Conservation (phyloP, 2,888 invertebrate species). For the Orchesella flavescens region DNA sequence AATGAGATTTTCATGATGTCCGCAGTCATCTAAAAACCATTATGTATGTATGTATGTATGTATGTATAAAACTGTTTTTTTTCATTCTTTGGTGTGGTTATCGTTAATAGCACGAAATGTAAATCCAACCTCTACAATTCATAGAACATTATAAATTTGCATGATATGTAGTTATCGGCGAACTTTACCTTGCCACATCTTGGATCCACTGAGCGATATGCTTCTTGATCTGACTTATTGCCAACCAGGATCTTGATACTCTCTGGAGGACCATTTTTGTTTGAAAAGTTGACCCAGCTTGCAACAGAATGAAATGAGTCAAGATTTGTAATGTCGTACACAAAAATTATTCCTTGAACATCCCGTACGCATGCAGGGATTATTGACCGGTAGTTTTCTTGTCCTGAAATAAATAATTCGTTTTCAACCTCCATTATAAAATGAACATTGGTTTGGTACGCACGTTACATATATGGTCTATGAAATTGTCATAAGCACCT, state of each 20-base stretch:
- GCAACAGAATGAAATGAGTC: constrained; percentile 67
- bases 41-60: background rate
- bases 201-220: constrained; percentile 59
- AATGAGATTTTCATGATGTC: constrained; percentile 68
- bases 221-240: constrained; percentile 68
- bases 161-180: too few species aligned
- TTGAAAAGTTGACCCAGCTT: constrained; percentile 70
- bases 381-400: constrained; percentile 69
- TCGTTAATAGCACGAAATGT: too few species aligned
- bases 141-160: too few species aligned
- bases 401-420: too few species aligned
- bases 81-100: too few species aligned
- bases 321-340: constrained; percentile 68
- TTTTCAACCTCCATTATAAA: too few species aligned
- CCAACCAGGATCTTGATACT: constrained; percentile 69
- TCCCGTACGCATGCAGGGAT: constrained; percentile 70
- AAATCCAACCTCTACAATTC: too few species aligned
- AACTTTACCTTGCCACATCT: constrained; percentile 67
- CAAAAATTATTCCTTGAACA: constrained; percentile 71
- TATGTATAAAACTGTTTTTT: too few species aligned
- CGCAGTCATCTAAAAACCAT: constrained; percentile 61
- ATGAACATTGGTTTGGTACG: too few species aligned
- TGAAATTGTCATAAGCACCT: too few species aligned
- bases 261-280: constrained; percentile 68
- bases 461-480: too few species aligned